These are phyloP conservation scores for Dichetophora obliterata DNA, from an alignment of 2,888 invertebrate species.

Conservation along the genomic window DNA sequence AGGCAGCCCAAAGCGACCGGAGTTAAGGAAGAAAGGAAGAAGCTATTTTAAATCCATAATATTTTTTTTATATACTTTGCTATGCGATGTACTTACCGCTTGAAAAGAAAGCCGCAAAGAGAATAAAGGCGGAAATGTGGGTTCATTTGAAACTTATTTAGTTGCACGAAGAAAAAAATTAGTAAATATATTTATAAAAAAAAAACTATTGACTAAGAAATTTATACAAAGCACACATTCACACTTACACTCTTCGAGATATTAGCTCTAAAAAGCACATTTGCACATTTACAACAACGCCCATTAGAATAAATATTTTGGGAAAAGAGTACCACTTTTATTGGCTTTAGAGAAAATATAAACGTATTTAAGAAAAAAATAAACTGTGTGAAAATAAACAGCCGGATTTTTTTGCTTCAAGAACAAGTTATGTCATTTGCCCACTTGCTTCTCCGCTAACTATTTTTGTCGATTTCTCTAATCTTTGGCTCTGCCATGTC, in stretches of 20 bases:
- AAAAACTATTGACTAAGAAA: constrained; percentile 16
- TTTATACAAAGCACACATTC: neutral
- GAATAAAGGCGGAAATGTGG: constrained; percentile 22
- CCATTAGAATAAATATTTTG: neutral
- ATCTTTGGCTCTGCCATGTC: neutral
- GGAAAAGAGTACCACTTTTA: neutral
- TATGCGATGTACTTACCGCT: neutral
- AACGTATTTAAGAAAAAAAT: neutral
- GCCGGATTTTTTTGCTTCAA: no score
- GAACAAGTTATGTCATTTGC: no score
- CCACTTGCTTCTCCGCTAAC: no score
- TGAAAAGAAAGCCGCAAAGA: constrained; percentile 1
- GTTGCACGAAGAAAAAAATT: neutral
- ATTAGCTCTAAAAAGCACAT: neutral
- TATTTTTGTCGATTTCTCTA: no score
- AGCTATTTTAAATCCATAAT: constrained; percentile 7
- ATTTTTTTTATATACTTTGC: neutral
- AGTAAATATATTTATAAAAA: no score
- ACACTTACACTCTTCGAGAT: neutral
- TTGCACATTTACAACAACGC: neutral
- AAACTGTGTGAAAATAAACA: neutral
- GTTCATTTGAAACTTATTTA: constrained; percentile 7
- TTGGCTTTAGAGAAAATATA: neutral
- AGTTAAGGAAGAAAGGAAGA: neutral
- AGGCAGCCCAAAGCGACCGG: no score